Evolutionary conservation across 2,113 vertebrate genomes (phyloP).

Genomic region (Odobenus rosmarus): DNA sequence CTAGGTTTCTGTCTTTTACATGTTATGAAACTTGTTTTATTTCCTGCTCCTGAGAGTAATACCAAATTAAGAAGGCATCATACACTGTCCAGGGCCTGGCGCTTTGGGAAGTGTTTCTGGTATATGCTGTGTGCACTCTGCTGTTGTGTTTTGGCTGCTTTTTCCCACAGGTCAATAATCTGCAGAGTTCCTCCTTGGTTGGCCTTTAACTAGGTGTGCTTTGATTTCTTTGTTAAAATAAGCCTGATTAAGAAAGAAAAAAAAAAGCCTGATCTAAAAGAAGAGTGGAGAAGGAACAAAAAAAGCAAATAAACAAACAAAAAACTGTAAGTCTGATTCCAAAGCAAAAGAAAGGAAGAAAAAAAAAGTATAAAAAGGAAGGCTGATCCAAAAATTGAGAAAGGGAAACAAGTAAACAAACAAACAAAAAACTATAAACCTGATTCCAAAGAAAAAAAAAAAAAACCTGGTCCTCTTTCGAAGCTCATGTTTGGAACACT

Average conservation of each 20-base stretch:
- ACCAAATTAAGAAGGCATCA: not conserved
- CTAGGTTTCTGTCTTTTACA: not conserved
- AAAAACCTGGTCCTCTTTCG: not conserved
- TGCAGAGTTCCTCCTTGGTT: not conserved
- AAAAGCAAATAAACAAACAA: not conserved
- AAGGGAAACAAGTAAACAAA: not conserved
- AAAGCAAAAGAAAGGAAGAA: not conserved
- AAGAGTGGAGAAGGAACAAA: not conserved
- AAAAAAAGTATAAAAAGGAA: not conserved
- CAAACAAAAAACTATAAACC: not conserved
- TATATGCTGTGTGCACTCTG: not conserved
- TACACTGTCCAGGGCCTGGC: not conserved
- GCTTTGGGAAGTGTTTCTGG: not conserved
- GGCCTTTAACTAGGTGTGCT: not conserved
- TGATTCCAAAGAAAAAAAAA: not conserved
- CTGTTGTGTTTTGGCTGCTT: not conserved
- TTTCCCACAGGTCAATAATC: not conserved
- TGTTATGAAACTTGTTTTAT: not conserved
- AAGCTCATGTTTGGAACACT: not conserved
- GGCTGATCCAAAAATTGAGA: not conserved
- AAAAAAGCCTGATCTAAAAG: not conserved
- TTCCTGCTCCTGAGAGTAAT: not conserved
- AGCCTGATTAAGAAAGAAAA: not conserved
- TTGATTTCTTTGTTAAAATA: not conserved
- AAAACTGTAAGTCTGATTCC: not conserved